Conservation (phyloP, 2,888 invertebrate species). For the Helleia helle region DNA sequence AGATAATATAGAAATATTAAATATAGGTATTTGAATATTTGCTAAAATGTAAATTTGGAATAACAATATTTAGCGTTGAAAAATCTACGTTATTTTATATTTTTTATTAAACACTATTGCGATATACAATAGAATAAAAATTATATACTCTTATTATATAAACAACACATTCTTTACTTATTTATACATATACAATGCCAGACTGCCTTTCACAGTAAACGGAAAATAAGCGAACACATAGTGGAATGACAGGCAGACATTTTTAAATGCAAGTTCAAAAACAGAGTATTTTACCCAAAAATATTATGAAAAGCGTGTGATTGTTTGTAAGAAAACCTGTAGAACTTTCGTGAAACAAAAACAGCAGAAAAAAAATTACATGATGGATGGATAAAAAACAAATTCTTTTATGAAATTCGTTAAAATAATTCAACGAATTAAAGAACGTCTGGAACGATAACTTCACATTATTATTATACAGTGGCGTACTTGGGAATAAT, state of each 20-base stretch:
- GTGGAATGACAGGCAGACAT: no score
- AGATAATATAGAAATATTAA: neutral
- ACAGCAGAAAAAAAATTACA: neutral
- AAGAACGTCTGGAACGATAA: constrained; percentile 2
- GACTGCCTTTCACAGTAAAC: no score
- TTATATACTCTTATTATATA: no score
- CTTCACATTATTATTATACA: constrained; percentile 1
- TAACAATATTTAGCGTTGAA: neutral
- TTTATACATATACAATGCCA: no score
- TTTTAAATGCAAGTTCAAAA: no score
- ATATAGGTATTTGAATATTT: neutral
- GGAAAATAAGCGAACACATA: no score
- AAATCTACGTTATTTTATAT: neutral
- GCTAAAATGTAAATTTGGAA: neutral
- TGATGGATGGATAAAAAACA: neutral
- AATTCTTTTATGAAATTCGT: neutral
- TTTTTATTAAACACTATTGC: neutral
- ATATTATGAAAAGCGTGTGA: no score
- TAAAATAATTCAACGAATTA: constrained; percentile 2
- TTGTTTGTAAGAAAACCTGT: no score
- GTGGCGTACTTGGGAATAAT: constrained; percentile 20
- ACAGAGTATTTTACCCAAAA: no score
- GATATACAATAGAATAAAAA: neutral
- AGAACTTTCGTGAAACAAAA: no score
- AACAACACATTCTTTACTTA: no score